Evolutionary conservation across 2,888 invertebrate species (phyloP).

Genomic region (Resseliella maxima): DNA sequence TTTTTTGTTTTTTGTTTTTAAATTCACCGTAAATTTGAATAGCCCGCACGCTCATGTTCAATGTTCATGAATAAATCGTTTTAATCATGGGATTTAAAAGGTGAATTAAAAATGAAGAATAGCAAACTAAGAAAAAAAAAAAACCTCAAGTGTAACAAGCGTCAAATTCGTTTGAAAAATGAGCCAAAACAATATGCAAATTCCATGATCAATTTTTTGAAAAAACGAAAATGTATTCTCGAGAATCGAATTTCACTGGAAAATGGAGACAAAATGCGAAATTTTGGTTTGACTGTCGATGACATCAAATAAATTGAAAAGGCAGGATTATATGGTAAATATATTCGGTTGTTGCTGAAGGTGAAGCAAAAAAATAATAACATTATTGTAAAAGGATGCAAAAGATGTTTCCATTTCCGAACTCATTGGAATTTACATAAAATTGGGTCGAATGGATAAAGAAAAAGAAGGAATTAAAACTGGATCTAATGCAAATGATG

Average conservation of each 20-base stretch:
- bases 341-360: not conserved
- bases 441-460: slow-evolving; percentile 4
- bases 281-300: not conserved
- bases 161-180: not conserved
- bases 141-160: not conserved
- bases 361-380: not conserved
- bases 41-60: too few relatives aligned
- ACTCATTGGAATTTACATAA: not conserved
- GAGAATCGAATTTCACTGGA: not conserved
- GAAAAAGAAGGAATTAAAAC: slow-evolving; percentile 7
- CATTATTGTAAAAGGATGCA: not conserved
- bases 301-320: not conserved
- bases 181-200: not conserved
- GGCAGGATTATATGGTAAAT: not conserved
- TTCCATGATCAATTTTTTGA: not conserved
- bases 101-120: not conserved
- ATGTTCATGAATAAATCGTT: too few relatives aligned
- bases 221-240: not conserved
- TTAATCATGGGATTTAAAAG: not conserved
- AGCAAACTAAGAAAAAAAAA: not conserved
- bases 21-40: too few relatives aligned
- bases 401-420: not conserved
- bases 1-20: not conserved
- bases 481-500: slow-evolving; percentile 53
- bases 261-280: not conserved